phyloP scores from a whole-genome alignment of 1,140 invertebrate species.

The Neodiprion virginianus region DNA sequence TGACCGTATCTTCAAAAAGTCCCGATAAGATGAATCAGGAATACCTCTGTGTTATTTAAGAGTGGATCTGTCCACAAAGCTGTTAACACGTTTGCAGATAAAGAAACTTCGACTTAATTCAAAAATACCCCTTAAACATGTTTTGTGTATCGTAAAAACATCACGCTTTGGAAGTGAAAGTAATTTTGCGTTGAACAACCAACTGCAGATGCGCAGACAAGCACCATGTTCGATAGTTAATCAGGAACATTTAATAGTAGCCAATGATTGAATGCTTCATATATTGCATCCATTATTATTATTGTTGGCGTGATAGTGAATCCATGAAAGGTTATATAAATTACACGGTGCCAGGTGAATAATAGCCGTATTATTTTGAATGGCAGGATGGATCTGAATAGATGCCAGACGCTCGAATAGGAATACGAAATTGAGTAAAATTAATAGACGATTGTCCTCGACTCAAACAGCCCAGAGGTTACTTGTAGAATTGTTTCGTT shows the following conservation, averaged over 20 bases:
- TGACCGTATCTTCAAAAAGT: not conserved
- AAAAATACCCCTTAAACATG: not conserved
- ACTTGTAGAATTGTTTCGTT: not conserved
- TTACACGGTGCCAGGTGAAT: not conserved
- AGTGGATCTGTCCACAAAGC: not conserved
- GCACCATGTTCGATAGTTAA: not conserved
- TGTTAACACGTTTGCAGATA: not conserved
- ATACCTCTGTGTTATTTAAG: not conserved
- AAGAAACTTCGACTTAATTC: not conserved
- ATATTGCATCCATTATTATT: not conserved
- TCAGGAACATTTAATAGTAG: not conserved
- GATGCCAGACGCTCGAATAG: not conserved
- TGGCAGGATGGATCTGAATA: not conserved
- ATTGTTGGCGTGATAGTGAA: not conserved
- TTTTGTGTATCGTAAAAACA: too few species aligned
- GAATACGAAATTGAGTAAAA: not conserved
- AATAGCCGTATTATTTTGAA: conserved; percentile 2
- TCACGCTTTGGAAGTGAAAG: too few species aligned
- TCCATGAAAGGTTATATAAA: conserved; percentile 2
- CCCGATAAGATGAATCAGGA: not conserved
- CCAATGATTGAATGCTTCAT: conserved; percentile 5
- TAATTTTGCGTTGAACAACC: too few species aligned
- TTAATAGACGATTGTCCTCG: conserved; percentile 2
- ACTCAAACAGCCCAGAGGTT: not conserved
- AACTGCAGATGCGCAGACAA: too few species aligned